phyloP scores from a whole-genome alignment of 2,888 invertebrate species.

The Euzetes globulus region DNA sequence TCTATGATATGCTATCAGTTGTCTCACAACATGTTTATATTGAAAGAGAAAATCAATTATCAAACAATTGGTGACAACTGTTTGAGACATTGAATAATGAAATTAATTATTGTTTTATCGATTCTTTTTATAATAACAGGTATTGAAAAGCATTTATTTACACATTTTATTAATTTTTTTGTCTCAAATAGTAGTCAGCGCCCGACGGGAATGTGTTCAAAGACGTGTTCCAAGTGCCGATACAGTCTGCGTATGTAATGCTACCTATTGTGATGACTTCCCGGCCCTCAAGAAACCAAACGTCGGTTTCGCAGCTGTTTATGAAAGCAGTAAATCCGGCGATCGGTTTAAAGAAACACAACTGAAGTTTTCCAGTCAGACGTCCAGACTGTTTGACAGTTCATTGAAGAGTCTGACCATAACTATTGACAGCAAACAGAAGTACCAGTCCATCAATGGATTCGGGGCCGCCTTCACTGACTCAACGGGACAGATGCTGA shows the following conservation, averaged over 20 bases:
- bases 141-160: too few relatives aligned
- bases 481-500: slow-evolving; percentile 61
- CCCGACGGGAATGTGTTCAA: not conserved
- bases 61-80: too few relatives aligned
- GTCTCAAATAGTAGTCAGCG: too few relatives aligned
- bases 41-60: too few relatives aligned
- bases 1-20: too few relatives aligned
- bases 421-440: slow-evolving; percentile 39
- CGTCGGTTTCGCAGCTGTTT: slow-evolving; percentile 52
- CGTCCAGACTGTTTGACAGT: too few relatives aligned
- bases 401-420: slow-evolving; percentile 13
- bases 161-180: too few relatives aligned
- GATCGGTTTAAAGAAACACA: slow-evolving; percentile 53
- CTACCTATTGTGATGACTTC: slow-evolving; percentile 62
- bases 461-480: slow-evolving; percentile 81
- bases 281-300: slow-evolving; percentile 51
- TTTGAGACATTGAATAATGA: too few relatives aligned
- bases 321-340: slow-evolving; percentile 58
- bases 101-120: too few relatives aligned
- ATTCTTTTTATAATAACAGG: too few relatives aligned
- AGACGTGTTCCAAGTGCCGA: slow-evolving; percentile 39
- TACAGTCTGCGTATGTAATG: slow-evolving; percentile 60
- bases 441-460: slow-evolving; percentile 64
- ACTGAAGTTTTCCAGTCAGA: not conserved
- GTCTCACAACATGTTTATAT: too few relatives aligned